phyloP scores from a whole-genome alignment of 2,113 vertebrate species.

The Clinocottus analis region DNA sequence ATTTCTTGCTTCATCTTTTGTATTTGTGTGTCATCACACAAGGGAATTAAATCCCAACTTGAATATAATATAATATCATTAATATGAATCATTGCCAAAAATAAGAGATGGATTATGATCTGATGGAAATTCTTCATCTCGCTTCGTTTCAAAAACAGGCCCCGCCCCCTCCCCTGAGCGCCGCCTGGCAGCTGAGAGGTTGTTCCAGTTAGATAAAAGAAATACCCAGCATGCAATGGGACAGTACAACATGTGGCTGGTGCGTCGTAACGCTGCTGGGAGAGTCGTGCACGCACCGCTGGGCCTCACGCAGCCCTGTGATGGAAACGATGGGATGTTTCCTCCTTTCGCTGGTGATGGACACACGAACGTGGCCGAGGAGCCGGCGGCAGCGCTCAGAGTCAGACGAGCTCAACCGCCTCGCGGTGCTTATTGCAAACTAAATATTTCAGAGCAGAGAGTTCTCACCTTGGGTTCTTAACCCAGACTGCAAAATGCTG shows the following conservation, averaged over 20 bases:
- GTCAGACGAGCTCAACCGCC: no score
- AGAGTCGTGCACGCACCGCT: conserved; percentile 16
- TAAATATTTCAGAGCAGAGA: conserved; percentile 30
- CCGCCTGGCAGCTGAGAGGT: conserved; percentile 41
- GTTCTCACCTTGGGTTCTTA: conserved; percentile 10
- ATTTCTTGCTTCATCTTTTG: neutral
- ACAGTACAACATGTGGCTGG: conserved; percentile 54
- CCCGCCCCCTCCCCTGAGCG: conserved; percentile 22
- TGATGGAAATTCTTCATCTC: conserved; percentile 18
- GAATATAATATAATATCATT: neutral
- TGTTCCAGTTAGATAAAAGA: conserved; percentile 60
- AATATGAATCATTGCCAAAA: neutral
- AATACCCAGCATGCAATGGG: conserved; percentile 45
- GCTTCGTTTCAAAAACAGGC: conserved; percentile 22
- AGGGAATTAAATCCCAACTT: neutral
- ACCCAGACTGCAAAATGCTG: neutral
- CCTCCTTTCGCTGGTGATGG: conserved; percentile 8
- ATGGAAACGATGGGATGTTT: conserved; percentile 43
- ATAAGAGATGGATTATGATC: neutral
- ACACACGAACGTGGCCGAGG: conserved; percentile 28
- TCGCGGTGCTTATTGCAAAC: conserved; percentile 9
- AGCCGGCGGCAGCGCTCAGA: no score
- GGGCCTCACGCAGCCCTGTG: conserved; percentile 37
- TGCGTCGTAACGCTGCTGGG: conserved; percentile 34
- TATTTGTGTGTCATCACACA: neutral